Evolutionary conservation across 2,113 vertebrate genomes (phyloP).

Genomic region (Caranx ignobilis): DNA sequence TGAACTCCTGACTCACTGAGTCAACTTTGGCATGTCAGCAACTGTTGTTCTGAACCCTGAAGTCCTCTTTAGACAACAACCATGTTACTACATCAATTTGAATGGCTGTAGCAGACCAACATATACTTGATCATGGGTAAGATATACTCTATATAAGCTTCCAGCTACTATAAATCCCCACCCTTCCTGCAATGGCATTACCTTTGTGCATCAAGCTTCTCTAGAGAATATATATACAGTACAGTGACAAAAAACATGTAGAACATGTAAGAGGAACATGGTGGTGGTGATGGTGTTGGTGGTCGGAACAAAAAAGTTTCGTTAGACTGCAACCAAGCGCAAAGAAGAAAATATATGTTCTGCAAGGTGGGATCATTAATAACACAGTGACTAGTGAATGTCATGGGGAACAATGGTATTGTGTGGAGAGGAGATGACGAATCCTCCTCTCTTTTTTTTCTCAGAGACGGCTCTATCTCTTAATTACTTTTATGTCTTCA

Average conservation of each 20-base stretch:
- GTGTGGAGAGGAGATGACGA: slow-evolving; percentile 83
- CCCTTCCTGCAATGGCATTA: too few relatives aligned
- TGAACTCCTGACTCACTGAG: too few relatives aligned
- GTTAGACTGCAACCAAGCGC: slow-evolving; percentile 1
- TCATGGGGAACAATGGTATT: slow-evolving; percentile 84
- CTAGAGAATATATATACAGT: not conserved
- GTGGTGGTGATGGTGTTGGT: not conserved
- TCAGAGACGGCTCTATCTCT: slow-evolving; percentile 77
- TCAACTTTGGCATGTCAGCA: too few relatives aligned
- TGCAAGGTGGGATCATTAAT: slow-evolving; percentile 80
- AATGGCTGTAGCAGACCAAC: too few relatives aligned
- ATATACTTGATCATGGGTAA: too few relatives aligned
- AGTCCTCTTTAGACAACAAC: too few relatives aligned
- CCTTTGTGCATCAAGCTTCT: slow-evolving; percentile 3
- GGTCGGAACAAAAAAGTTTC: slow-evolving; percentile 31
- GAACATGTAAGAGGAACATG: not conserved
- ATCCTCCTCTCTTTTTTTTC: slow-evolving; percentile 78
- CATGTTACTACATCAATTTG: too few relatives aligned
- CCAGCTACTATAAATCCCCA: too few relatives aligned
- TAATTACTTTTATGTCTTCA: slow-evolving; percentile 84
- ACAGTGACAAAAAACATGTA: slow-evolving; percentile 11
- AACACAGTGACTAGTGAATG: slow-evolving; percentile 76
- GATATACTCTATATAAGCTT: too few relatives aligned
- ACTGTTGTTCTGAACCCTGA: too few relatives aligned
- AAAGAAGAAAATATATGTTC: slow-evolving; percentile 70